phyloP scores from a whole-genome alignment of 2,888 invertebrate species.

The Mythimna pallens region DNA sequence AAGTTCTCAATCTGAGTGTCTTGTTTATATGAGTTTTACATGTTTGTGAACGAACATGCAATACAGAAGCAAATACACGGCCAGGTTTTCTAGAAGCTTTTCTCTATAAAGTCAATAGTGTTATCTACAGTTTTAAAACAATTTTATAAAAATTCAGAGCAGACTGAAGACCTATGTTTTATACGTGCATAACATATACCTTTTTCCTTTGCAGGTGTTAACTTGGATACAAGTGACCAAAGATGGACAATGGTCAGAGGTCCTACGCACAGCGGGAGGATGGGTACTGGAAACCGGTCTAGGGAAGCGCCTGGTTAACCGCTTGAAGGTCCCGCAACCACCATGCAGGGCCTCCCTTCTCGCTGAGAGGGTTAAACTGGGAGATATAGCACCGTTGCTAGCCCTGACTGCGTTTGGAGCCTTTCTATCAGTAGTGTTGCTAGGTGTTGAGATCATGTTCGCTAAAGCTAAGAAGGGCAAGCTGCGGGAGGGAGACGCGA shows the following conservation, averaged over 20 bases:
- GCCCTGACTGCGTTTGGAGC: conserved; percentile 70
- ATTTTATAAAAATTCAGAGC: too few species aligned
- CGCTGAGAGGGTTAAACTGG: conserved; percentile 82
- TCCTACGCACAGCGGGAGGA: conserved; percentile 72
- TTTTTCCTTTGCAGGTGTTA: conserved; percentile 66
- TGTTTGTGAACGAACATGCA: too few species aligned
- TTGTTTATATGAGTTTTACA: too few species aligned
- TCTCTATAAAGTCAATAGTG: too few species aligned
- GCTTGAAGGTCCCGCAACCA: conserved; percentile 73
- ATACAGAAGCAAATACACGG: too few species aligned
- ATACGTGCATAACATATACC: not conserved
- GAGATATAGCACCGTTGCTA: conserved; percentile 78
- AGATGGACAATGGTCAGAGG: conserved; percentile 77
- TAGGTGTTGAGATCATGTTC: conserved; percentile 75
- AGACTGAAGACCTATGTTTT: too few species aligned
- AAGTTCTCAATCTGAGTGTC: too few species aligned
- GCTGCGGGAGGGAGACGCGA: conserved; percentile 11
- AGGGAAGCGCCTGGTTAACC: conserved; percentile 71
- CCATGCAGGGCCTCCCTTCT: conserved; percentile 80
- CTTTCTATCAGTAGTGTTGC: conserved; percentile 71
- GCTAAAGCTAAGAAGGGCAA: conserved; percentile 60
- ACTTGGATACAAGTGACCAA: conserved; percentile 76
- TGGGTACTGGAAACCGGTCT: conserved; percentile 82
- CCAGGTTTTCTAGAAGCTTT: too few species aligned
- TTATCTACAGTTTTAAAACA: too few species aligned